These are phyloP conservation scores for Nerophis lumbriciformis DNA, from an alignment of 2,113 vertebrate species.

Conservation along the genomic window DNA sequence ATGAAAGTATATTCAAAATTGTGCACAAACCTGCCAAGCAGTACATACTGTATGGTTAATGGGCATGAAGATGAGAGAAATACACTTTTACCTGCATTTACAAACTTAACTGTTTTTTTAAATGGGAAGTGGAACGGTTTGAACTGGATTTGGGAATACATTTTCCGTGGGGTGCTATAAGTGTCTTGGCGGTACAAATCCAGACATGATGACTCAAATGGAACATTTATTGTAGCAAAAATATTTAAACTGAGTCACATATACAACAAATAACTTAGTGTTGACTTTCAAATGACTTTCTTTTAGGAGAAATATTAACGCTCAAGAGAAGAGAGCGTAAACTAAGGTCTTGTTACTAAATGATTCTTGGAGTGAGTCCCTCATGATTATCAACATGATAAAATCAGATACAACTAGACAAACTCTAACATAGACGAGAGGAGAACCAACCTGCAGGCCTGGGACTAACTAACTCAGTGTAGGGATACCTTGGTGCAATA, in stretches of 20 bases:
- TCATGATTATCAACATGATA: background rate
- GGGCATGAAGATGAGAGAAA: too few relatives aligned
- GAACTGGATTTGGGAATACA: too few relatives aligned
- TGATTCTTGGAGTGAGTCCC: background rate
- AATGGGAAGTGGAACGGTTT: too few relatives aligned
- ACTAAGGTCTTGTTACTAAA: background rate
- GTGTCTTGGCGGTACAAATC: background rate
- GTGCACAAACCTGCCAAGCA: too few relatives aligned
- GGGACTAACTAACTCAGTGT: background rate
- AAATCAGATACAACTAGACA: background rate
- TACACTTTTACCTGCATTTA: too few relatives aligned
- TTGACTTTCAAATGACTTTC: background rate
- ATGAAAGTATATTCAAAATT: too few relatives aligned
- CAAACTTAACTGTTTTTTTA: too few relatives aligned
- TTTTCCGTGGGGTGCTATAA: too few relatives aligned
- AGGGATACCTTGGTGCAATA: background rate
- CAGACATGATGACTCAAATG: background rate
- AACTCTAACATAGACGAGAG: conserved; percentile 2
- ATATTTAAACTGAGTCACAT: background rate
- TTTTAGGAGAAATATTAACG: background rate
- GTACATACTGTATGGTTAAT: too few relatives aligned
- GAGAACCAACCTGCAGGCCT: background rate
- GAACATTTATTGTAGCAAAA: conserved; percentile 7
- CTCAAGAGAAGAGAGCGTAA: background rate
- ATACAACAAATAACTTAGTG: background rate